A percentile compares a stretch with the other conserved stretches of the same genome.
phyloP scores from a whole-genome alignment of 1,140 invertebrate species.

The Zaprionus kolodkinae region DNA sequence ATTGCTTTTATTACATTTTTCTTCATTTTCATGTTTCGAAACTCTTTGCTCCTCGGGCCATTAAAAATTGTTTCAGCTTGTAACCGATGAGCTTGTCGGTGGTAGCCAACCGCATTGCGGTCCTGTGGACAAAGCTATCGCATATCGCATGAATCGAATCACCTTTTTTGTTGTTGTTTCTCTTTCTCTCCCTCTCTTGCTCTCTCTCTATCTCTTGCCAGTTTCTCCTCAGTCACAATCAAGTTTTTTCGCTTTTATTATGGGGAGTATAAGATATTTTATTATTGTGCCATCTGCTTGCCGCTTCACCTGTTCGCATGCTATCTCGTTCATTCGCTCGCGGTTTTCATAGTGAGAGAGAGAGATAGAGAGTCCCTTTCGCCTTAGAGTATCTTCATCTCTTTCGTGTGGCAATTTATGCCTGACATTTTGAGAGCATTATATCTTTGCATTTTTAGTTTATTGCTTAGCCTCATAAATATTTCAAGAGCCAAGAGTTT shows the following conservation, averaged over 20 bases:
- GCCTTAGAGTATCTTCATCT: slow-evolving; percentile 23
- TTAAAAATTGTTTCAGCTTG: slow-evolving; percentile 27
- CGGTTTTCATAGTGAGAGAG: neutral
- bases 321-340: slow-evolving; percentile 17
- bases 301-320: slow-evolving; percentile 2
- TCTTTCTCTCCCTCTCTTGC: neutral
- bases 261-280: slow-evolving; percentile 70
- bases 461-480: slow-evolving; percentile 64
- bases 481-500: slow-evolving; percentile 61
- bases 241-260: slow-evolving; percentile 75
- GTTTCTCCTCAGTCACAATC: slow-evolving; percentile 64
- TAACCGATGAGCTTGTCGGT: slow-evolving; percentile 11
- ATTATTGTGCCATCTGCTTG: slow-evolving; percentile 58
- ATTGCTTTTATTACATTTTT: slow-evolving; percentile 13
- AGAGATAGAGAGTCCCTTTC: slow-evolving; percentile 14
- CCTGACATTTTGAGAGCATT: slow-evolving; percentile 61
- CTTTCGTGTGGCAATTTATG: slow-evolving; percentile 52
- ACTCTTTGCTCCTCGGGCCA: neutral
- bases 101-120: slow-evolving; percentile 20
- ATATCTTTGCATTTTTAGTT: slow-evolving; percentile 68
- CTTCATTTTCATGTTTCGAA: slow-evolving; percentile 43
- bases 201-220: slow-evolving; percentile 31
- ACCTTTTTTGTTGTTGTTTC: slow-evolving; percentile 22
- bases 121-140: slow-evolving; percentile 45
- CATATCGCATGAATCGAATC: slow-evolving; percentile 68